A percentile compares a stretch with the other conserved stretches of the same genome.
These are phyloP conservation scores for Penaeus indicus DNA, from an alignment of 1,140 invertebrate genomes.

Conservation along the genomic window DNA sequence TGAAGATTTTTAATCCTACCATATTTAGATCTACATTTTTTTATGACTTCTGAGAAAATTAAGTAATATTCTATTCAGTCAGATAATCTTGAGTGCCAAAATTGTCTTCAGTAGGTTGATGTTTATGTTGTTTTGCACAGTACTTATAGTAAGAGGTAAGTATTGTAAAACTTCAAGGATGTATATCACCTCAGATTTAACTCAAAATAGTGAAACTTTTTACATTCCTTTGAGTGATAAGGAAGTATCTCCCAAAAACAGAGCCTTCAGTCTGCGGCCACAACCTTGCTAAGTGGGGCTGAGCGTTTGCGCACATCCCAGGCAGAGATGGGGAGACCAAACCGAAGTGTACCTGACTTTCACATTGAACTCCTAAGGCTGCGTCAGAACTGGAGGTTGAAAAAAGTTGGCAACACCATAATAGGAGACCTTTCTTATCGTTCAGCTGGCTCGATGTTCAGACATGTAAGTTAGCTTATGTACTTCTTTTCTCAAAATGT, in stretches of 20 bases:
- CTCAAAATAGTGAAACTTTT: no score
- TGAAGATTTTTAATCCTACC: no score
- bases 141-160: no score
- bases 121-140: no score
- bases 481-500: background rate
- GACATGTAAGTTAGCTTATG: constrained; percentile 75
- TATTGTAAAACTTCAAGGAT: no score
- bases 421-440: constrained; percentile 92
- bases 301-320: constrained; percentile 87
- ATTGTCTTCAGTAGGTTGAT: no score
- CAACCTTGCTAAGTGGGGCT: constrained; percentile 85
- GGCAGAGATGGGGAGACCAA: constrained; percentile 81
- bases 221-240: background rate
- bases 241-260: constrained; percentile 63
- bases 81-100: no score
- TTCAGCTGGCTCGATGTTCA: constrained; percentile 73
- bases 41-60: no score
- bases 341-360: constrained; percentile 81
- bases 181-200: no score
- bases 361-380: constrained; percentile 91
- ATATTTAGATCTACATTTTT: no score
- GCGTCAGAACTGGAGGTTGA: constrained; percentile 93
- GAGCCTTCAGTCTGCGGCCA: constrained; percentile 85
- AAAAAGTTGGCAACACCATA: constrained; percentile 95
- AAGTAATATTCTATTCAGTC: no score